phyloP scores from a whole-genome alignment of 2,888 invertebrate species.

The Cheilosia pagana region DNA sequence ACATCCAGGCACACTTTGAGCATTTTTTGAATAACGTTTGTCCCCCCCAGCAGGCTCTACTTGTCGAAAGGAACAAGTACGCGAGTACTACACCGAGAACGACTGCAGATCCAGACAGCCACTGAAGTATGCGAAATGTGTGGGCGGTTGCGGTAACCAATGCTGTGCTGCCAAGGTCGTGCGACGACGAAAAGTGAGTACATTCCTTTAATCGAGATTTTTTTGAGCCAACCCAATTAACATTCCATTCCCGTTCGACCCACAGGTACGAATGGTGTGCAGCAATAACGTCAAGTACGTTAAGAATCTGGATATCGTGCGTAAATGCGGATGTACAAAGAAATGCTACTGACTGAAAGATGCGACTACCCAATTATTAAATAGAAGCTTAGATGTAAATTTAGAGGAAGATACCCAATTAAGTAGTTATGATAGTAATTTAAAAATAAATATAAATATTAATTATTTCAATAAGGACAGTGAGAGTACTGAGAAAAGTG shows the following conservation, averaged over 20 bases:
- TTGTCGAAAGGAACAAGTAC: slow-evolving; percentile 94
- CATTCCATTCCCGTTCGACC: slow-evolving; percentile 40
- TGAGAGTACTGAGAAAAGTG: slow-evolving; percentile 73
- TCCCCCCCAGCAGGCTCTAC: slow-evolving; percentile 86
- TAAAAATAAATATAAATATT: slow-evolving; percentile 76
- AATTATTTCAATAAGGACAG: slow-evolving; percentile 72
- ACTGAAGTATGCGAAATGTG: slow-evolving; percentile 94
- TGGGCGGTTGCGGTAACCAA: slow-evolving; percentile 90
- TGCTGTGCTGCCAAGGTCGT: slow-evolving; percentile 97
- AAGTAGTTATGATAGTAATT: slow-evolving; percentile 78
- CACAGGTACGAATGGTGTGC: slow-evolving; percentile 94
- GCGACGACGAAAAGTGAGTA: slow-evolving; percentile 93
- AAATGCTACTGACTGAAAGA: slow-evolving; percentile 92
- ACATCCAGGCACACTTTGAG: slow-evolving; percentile 10
- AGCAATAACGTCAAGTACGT: slow-evolving; percentile 96
- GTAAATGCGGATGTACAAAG: slow-evolving; percentile 97
- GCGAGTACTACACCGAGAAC: slow-evolving; percentile 95
- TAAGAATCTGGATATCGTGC: slow-evolving; percentile 97
- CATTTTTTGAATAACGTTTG: slow-evolving; percentile 75
- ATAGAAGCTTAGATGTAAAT: slow-evolving; percentile 83
- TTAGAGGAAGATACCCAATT: slow-evolving; percentile 80
- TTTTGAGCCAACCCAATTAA: background rate
- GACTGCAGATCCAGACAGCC: slow-evolving; percentile 95
- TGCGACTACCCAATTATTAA: slow-evolving; percentile 85
- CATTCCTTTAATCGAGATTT: background rate